phyloP scores from a whole-genome alignment of 64 coral and sea anemone genomes.

The Montipora efflorescens region DNA sequence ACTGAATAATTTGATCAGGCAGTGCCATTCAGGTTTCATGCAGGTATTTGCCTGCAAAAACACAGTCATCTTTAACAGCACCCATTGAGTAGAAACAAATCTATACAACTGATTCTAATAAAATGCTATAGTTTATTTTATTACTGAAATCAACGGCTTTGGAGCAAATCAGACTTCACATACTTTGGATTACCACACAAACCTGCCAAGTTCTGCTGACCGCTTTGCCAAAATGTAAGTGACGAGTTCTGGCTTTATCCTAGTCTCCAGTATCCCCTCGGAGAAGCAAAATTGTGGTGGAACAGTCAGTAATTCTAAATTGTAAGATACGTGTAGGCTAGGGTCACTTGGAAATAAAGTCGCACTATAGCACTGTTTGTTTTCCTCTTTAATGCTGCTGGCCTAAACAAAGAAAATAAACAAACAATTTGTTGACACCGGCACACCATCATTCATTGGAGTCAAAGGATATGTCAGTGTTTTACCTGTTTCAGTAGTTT shows the following conservation, averaged over 20 bases:
- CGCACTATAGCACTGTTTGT: not conserved
- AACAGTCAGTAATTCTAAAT: constrained; percentile 10
- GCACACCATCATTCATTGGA: no score
- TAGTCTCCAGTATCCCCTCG: not conserved
- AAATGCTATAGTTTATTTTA: no score
- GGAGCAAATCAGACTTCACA: not conserved
- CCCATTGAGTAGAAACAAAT: no score
- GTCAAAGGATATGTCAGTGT: no score
- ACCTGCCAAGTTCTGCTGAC: constrained; percentile 37
- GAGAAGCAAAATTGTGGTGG: constrained; percentile 20
- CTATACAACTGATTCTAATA: no score
- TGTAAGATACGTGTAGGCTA: not conserved
- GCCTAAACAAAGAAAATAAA: not conserved
- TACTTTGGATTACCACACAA: not conserved
- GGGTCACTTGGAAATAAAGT: not conserved
- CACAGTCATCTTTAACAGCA: no score
- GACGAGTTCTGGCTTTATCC: not conserved
- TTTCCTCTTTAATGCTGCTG: not conserved
- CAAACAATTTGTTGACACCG: not conserved
- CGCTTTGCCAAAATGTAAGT: constrained; percentile 28
- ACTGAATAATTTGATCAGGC: no score
- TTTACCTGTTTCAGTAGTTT: constrained; percentile 56
- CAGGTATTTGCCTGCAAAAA: no score
- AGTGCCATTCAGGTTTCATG: no score
- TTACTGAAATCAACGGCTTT: no score